Conservation (phyloP, 2,888 invertebrate genomes). For the Scaptomyza cyrtandrae region DNA sequence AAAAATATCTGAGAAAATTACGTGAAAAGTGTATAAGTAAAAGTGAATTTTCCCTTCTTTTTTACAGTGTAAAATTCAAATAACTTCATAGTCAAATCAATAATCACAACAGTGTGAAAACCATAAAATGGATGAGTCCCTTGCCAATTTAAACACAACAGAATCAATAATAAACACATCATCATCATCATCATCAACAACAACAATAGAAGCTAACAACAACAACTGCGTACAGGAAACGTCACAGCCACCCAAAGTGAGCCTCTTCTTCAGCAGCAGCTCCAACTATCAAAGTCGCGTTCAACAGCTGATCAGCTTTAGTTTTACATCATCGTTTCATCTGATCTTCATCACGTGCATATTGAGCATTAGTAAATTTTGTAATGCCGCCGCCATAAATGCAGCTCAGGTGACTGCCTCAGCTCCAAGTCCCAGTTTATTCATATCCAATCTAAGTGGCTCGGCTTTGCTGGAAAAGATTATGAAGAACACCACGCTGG, state of each 20-base stretch:
- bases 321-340: slow-evolving; percentile 82
- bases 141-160: slow-evolving; percentile 18
- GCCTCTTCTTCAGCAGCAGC: slow-evolving; percentile 82
- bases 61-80: slow-evolving; percentile 26
- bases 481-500: slow-evolving; percentile 66
- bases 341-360: slow-evolving; percentile 82
- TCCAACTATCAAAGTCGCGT: slow-evolving; percentile 82
- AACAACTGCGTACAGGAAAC: slow-evolving; percentile 24
- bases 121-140: slow-evolving; percentile 48
- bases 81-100: slow-evolving; percentile 4
- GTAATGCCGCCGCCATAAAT: slow-evolving; percentile 80
- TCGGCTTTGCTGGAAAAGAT: slow-evolving; percentile 80
- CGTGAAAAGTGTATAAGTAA: slow-evolving; percentile 15
- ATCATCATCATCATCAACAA: slow-evolving; percentile 10
- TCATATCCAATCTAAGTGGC: slow-evolving; percentile 76
- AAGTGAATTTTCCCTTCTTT: slow-evolving; percentile 28
- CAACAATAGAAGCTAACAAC: slow-evolving; percentile 13
- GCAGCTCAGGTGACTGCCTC: slow-evolving; percentile 69
- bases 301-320: slow-evolving; percentile 83
- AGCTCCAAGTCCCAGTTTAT: slow-evolving; percentile 67
- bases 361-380: slow-evolving; percentile 82
- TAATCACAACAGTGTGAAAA: slow-evolving; percentile 4
- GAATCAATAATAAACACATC: slow-evolving; percentile 11
- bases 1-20: slow-evolving; percentile 1
- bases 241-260: slow-evolving; percentile 69